phyloP scores from a whole-genome alignment of 2,797 vertebrate genomes.

The Tragelaphus eurycerus region DNA sequence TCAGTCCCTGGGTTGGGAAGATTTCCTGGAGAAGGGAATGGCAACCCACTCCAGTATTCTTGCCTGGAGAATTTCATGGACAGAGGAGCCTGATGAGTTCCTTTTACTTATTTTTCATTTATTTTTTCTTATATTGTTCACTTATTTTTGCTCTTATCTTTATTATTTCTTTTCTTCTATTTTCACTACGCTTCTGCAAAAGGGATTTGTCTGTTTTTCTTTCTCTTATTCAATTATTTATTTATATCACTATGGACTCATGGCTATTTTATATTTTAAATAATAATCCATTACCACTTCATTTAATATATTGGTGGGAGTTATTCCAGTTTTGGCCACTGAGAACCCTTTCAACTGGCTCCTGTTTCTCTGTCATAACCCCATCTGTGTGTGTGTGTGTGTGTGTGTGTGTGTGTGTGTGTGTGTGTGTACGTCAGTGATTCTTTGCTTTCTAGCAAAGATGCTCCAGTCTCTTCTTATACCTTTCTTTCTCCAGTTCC shows the following conservation, averaged over 20 bases:
- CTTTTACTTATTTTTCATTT: neutral
- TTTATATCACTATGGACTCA: neutral
- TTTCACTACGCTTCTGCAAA: neutral
- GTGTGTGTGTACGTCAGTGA: neutral
- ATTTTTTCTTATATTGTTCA: neutral
- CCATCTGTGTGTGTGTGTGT: neutral
- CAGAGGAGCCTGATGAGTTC: neutral
- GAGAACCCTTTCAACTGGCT: neutral
- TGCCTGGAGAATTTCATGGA: neutral
- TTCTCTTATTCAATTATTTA: neutral
- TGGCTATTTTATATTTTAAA: neutral
- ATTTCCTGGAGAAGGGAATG: neutral
- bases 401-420: too few species aligned
- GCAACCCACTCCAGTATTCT: neutral
- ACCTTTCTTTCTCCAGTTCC: neutral
- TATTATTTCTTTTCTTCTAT: neutral
- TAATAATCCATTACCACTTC: neutral
- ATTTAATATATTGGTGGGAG: neutral
- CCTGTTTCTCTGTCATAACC: neutral
- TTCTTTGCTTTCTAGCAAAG: neutral
- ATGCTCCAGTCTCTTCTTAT: neutral
- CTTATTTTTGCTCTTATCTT: neutral
- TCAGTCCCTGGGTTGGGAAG: neutral
- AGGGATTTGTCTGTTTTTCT: neutral
- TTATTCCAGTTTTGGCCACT: neutral